Conservation (phyloP, 2,888 invertebrate species). For the Diplazon laetatorius region DNA sequence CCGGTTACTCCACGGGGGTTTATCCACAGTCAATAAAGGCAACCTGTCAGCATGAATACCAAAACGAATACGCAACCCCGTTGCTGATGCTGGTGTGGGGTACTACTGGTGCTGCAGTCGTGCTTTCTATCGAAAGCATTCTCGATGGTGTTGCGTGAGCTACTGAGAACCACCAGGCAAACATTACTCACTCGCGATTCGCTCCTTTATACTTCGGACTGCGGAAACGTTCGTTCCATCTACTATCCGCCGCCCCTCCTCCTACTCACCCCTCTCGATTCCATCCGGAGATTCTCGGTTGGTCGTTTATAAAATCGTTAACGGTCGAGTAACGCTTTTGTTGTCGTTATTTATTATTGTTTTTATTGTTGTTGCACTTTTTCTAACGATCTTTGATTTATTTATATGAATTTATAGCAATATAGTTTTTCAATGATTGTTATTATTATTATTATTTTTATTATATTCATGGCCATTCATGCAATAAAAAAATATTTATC, state of each 20-base stretch:
- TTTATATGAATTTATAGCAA: background rate
- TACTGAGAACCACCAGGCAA: background rate
- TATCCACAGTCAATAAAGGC: constrained; percentile 80
- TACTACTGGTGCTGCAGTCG: constrained; percentile 3
- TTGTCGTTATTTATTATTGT: too few species aligned
- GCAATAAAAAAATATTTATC: too few species aligned
- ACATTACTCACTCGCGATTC: constrained; percentile 27
- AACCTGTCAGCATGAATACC: constrained; percentile 80
- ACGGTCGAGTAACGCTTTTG: too few species aligned
- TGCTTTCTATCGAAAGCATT: background rate
- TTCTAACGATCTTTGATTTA: too few species aligned
- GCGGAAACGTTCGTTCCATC: constrained; percentile 26
- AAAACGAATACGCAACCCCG: constrained; percentile 71
- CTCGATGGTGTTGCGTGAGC: constrained; percentile 4
- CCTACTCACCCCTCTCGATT: constrained; percentile 13
- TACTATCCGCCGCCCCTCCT: too few species aligned
- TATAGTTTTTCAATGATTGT: background rate
- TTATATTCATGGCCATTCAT: background rate
- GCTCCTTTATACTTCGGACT: constrained; percentile 23
- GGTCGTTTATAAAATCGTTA: too few species aligned
- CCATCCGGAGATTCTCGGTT: background rate
- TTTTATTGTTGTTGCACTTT: too few species aligned
- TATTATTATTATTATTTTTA: constrained; percentile 7
- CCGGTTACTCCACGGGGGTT: constrained; percentile 68
- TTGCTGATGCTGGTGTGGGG: constrained; percentile 43